Conservation (phyloP, 1,140 invertebrate species). For the Hyposmocoma kahamanoa region DNA sequence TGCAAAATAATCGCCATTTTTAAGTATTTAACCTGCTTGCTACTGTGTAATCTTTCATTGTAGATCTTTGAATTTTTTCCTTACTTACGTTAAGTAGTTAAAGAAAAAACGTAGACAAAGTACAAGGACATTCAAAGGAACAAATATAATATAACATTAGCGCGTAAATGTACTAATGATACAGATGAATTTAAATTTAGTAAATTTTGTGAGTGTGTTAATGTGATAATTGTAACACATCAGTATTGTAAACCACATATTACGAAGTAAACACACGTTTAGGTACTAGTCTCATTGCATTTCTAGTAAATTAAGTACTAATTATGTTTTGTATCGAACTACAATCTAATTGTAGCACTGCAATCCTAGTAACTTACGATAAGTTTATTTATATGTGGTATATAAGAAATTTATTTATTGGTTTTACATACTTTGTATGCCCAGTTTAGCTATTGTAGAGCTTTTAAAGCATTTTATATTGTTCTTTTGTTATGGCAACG, state of each 20-base stretch:
- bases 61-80: too few species aligned
- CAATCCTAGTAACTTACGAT: background rate
- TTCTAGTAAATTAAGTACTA: constrained; percentile 27
- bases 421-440: constrained; percentile 22
- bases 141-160: too few species aligned
- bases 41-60: too few species aligned
- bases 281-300: constrained; percentile 36
- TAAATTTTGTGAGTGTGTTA: background rate
- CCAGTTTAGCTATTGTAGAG: too few species aligned
- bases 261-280: background rate
- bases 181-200: too few species aligned
- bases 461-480: too few species aligned
- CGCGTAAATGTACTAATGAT: too few species aligned
- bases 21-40: too few species aligned
- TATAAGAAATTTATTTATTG: constrained; percentile 26
- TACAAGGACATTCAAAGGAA: too few species aligned
- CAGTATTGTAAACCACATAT: constrained; percentile 53
- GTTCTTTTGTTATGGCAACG: constrained; percentile 4
- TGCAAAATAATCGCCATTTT: too few species aligned
- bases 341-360: background rate
- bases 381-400: constrained; percentile 27
- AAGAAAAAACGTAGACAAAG: too few species aligned
- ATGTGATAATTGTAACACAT: constrained; percentile 29
- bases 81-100: too few species aligned
- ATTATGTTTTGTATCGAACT: constrained; percentile 24